These are phyloP conservation scores for Nymphalis io DNA, from an alignment of 1,140 invertebrate genomes.

Conservation along the genomic window DNA sequence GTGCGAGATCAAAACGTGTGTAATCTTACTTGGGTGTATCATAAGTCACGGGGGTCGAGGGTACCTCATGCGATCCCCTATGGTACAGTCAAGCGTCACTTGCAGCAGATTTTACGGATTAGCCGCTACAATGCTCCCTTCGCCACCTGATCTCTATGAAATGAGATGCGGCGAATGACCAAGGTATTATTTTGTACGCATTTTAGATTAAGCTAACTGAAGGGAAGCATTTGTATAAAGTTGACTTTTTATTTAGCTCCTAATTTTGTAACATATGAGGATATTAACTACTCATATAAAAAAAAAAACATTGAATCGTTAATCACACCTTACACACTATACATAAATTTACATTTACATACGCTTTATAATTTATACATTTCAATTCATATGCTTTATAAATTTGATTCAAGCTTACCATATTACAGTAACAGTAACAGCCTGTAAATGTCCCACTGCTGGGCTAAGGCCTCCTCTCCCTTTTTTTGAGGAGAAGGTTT, in stretches of 20 bases:
- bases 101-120: constrained; percentile 54
- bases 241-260: constrained; percentile 3
- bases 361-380: no score
- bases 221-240: neutral
- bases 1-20: constrained; percentile 52
- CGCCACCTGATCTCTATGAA: constrained; percentile 51
- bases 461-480: no score
- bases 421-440: no score
- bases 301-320: no score
- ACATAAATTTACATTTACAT: no score
- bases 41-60: constrained; percentile 42
- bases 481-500: no score
- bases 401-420: no score
- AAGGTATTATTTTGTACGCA: constrained; percentile 42
- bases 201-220: constrained; percentile 26
- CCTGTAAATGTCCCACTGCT: no score
- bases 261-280: neutral
- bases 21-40: constrained; percentile 50
- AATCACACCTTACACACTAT: no score
- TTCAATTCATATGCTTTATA: no score
- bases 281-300: neutral
- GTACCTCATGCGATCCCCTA: constrained; percentile 26
- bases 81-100: constrained; percentile 43
- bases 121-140: constrained; percentile 43
- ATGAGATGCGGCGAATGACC: constrained; percentile 45